These are phyloP conservation scores for Cheilosia impressa DNA, from an alignment of 2,888 invertebrate genomes.

Conservation along the genomic window DNA sequence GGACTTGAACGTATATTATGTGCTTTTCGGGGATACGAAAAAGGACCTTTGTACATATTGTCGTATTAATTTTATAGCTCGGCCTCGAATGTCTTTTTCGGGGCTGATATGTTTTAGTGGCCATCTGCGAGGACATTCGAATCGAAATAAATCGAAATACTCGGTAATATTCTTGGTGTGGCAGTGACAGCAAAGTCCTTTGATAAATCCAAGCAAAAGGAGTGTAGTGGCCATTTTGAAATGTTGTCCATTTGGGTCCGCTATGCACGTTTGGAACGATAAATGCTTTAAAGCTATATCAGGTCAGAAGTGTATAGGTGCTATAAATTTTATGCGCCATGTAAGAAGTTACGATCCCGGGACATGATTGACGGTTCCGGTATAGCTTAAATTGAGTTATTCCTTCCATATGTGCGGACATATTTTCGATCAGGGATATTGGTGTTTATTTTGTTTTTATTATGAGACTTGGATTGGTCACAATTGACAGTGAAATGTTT, in stretches of 20 bases:
- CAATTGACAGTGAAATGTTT: neutral
- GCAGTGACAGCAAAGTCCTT: constrained; percentile 9
- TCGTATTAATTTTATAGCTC: constrained; percentile 68
- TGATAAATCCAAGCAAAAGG: too few species aligned
- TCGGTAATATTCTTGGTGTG: constrained; percentile 15
- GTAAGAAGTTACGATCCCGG: constrained; percentile 62
- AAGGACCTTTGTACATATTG: neutral
- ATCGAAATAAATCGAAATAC: constrained; percentile 68
- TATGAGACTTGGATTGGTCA: neutral
- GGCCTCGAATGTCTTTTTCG: constrained; percentile 53
- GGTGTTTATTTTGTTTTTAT: constrained; percentile 15
- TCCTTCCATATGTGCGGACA: constrained; percentile 27
- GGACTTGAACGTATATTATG: constrained; percentile 21
- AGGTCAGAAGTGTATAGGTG: constrained; percentile 5
- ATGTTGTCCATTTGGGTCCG: too few species aligned
- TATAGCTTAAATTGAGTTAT: constrained; percentile 63
- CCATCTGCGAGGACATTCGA: constrained; percentile 68
- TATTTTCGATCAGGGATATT: constrained; percentile 7
- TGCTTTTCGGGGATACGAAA: constrained; percentile 16
- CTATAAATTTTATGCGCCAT: constrained; percentile 45
- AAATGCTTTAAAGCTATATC: constrained; percentile 18
- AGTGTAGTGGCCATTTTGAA: too few species aligned
- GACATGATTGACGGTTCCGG: constrained; percentile 57
- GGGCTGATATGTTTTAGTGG: constrained; percentile 67
- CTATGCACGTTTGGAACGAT: neutral